Conservation (phyloP, 2,888 invertebrate species). For the Drosophila limbata region DNA sequence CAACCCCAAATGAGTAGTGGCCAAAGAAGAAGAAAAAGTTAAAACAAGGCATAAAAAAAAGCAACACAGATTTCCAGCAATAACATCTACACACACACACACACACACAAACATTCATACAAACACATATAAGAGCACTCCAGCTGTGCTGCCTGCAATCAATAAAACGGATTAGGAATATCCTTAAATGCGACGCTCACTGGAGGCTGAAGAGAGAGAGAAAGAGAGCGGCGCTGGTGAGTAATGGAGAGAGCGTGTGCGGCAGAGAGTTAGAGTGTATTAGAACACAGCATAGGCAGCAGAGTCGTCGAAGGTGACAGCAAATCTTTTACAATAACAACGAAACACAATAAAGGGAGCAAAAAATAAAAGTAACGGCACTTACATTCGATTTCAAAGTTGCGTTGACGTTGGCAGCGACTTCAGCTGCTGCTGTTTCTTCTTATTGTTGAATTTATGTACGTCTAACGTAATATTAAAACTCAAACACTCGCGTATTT, state of each 20-base stretch:
- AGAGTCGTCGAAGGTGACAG: slow-evolving; percentile 40
- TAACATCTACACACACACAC: slow-evolving; percentile 44
- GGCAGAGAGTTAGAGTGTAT: slow-evolving; percentile 15
- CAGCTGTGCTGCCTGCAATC: slow-evolving; percentile 78
- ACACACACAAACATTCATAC: slow-evolving; percentile 25
- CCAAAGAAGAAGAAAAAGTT: slow-evolving; percentile 41
- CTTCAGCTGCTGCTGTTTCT: slow-evolving; percentile 23
- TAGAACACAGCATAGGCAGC: slow-evolving; percentile 28
- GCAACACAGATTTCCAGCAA: slow-evolving; percentile 65
- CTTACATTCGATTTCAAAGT: slow-evolving; percentile 62
- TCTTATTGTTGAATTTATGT: slow-evolving; percentile 30
- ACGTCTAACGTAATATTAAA: slow-evolving; percentile 1
- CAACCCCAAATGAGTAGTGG: slow-evolving; percentile 64
- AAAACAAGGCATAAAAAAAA: slow-evolving; percentile 56
- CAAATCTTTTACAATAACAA: slow-evolving; percentile 69
- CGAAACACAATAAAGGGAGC: slow-evolving; percentile 21
- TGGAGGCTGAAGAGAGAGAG: slow-evolving; percentile 44
- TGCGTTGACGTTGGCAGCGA: slow-evolving; percentile 17
- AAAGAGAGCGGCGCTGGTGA: not conserved
- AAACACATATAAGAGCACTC: slow-evolving; percentile 52
- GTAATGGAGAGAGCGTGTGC: slow-evolving; percentile 13
- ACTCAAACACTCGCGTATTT: slow-evolving; percentile 24
- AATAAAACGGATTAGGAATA: slow-evolving; percentile 82
- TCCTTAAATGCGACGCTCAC: slow-evolving; percentile 74
- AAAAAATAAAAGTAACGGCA: slow-evolving; percentile 56